Conservation (phyloP, 2,113 vertebrate species). For the Peromyscus californicus region DNA sequence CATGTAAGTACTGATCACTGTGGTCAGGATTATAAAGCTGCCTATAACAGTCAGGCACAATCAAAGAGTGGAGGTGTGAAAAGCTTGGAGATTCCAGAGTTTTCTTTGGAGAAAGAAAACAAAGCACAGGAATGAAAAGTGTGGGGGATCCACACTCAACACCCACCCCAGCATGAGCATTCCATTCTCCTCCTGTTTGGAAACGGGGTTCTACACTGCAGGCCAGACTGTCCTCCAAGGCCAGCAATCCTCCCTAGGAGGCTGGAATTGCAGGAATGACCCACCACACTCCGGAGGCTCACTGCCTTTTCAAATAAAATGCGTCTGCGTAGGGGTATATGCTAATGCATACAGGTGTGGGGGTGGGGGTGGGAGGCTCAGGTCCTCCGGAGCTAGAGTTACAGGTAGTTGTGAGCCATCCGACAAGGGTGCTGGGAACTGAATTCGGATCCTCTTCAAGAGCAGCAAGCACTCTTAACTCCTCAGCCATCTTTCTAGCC, state of each 20-base stretch:
- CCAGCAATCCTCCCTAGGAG: not conserved
- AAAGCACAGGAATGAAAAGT: not conserved
- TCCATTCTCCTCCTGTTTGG: not conserved
- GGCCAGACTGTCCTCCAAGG: not conserved
- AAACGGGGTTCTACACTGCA: not conserved
- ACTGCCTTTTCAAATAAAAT: not conserved
- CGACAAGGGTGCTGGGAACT: not conserved
- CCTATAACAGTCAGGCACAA: not conserved
- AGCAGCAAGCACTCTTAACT: not conserved
- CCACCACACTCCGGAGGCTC: not conserved
- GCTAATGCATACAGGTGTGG: not conserved
- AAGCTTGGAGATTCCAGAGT: not conserved
- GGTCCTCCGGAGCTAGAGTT: no score
- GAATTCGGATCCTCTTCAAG: not conserved
- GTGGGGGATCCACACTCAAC: not conserved
- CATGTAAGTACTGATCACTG: not conserved
- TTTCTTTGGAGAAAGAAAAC: slow-evolving; percentile 32
- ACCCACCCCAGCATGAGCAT: not conserved
- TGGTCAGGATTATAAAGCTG: not conserved
- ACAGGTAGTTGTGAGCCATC: not conserved
- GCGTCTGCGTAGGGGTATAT: no score
- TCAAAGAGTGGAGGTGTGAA: not conserved
- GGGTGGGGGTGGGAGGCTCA: not conserved
- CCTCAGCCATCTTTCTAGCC: not conserved
- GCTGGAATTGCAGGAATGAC: not conserved